phyloP scores from a whole-genome alignment of 2,797 vertebrate genomes.

The Sternarchorhynchus goeldii region DNA sequence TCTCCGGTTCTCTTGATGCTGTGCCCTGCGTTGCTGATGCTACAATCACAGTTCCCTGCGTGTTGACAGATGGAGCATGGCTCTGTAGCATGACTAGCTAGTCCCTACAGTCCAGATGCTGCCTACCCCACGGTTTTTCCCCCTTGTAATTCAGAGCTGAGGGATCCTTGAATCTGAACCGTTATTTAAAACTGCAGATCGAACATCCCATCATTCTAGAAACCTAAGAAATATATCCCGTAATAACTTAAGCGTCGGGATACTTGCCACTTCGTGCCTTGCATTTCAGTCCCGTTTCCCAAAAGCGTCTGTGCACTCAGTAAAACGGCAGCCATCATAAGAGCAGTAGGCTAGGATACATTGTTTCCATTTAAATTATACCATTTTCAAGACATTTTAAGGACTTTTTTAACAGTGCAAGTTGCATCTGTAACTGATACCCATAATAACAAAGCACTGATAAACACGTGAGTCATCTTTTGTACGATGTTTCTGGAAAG shows the following conservation, averaged over 20 bases:
- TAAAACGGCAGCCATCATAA: no score
- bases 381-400: not conserved
- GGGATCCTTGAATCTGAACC: slow-evolving; percentile 19
- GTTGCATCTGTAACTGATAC: not conserved
- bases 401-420: not conserved
- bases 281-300: no score
- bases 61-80: slow-evolving; percentile 80
- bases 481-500: not conserved
- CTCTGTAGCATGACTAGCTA: slow-evolving; percentile 78
- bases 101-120: slow-evolving; percentile 80
- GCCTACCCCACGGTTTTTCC: slow-evolving; percentile 66
- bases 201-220: not conserved
- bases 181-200: slow-evolving; percentile 9
- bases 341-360: no score
- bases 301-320: no score
- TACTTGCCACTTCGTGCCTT: no score
- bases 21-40: slow-evolving; percentile 79
- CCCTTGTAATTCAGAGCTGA: slow-evolving; percentile 47
- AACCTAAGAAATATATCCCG: not conserved
- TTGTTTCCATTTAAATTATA: no score
- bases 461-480: not conserved
- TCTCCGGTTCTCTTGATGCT: slow-evolving; percentile 48
- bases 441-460: not conserved
- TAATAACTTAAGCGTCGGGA: not conserved
- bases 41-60: slow-evolving; percentile 75